Conservation (phyloP, 2,888 invertebrate genomes). For the Argyra leucocephala region DNA sequence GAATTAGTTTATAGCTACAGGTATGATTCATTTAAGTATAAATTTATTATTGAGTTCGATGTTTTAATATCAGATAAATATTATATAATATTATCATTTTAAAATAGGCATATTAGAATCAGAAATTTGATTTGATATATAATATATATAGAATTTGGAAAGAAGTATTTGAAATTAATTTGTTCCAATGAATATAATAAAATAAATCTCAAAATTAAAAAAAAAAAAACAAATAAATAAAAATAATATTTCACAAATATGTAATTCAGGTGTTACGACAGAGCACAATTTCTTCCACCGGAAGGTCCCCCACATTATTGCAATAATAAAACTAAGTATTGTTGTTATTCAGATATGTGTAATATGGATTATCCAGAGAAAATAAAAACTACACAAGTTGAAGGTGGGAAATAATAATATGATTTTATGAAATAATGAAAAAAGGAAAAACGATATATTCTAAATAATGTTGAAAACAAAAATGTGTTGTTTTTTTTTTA, state of each 20-base stretch:
- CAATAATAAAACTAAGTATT: not conserved
- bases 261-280: constrained; percentile 36
- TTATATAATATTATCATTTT: too few relatives aligned
- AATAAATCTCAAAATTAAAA: too few relatives aligned
- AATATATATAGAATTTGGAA: too few relatives aligned
- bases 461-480: too few relatives aligned
- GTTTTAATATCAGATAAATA: too few relatives aligned
- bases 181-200: too few relatives aligned
- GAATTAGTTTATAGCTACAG: not conserved
- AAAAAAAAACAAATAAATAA: too few relatives aligned
- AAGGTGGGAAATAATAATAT: not conserved
- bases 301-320: constrained; percentile 28
- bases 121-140: too few relatives aligned
- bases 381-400: not conserved
- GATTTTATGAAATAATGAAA: not conserved
- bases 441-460: not conserved
- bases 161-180: too few relatives aligned
- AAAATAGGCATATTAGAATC: too few relatives aligned
- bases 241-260: constrained; percentile 17
- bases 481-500: too few relatives aligned
- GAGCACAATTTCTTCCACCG: constrained; percentile 40
- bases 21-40: not conserved
- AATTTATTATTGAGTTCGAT: too few relatives aligned
- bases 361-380: not conserved
- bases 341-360: not conserved